Percentiles rank a stretch among this genome's conserved stretches.
These are phyloP conservation scores for Eublepharis macularius DNA, from an alignment of 2,113 vertebrate species.

Conservation along the genomic window DNA sequence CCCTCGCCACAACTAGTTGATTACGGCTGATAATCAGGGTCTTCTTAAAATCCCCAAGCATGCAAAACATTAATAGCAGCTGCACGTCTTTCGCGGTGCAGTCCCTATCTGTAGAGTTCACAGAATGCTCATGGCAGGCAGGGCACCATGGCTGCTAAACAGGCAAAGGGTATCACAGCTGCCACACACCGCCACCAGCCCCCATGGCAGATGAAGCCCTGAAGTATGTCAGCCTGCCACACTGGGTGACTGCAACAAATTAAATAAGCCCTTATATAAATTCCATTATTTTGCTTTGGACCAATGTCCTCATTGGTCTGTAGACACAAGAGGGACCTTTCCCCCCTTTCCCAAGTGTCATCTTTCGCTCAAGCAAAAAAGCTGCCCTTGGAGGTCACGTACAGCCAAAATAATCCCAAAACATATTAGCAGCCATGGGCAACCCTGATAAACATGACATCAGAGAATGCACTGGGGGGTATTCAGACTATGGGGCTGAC, in stretches of 20 bases:
- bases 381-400: constrained; percentile 55
- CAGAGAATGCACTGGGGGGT: constrained; percentile 63
- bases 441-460: constrained; percentile 70
- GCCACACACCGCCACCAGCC: background rate
- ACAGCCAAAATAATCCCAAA: constrained; percentile 64
- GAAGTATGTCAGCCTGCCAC: background rate
- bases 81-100: background rate
- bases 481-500: constrained; percentile 64
- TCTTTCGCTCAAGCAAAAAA: constrained; percentile 64
- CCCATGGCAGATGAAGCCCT: background rate
- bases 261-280: constrained; percentile 3
- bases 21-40: background rate
- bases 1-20: background rate
- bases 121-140: rapidly evolving
- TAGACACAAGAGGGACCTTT: constrained; percentile 43
- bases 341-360: constrained; percentile 50
- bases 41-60: background rate
- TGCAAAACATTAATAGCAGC: background rate
- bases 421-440: constrained; percentile 69
- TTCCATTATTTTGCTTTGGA: constrained; percentile 18
- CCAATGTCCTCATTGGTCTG: constrained; percentile 4
- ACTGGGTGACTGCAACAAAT: constrained; percentile 9
- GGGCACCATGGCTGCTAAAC: background rate
- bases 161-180: background rate
- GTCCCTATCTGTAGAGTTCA: rapidly evolving